Evolutionary conservation across 2,888 invertebrate species (phyloP), one percentile per base, ranked within the genome.

Genomic region (Lypha dubia): DNA sequence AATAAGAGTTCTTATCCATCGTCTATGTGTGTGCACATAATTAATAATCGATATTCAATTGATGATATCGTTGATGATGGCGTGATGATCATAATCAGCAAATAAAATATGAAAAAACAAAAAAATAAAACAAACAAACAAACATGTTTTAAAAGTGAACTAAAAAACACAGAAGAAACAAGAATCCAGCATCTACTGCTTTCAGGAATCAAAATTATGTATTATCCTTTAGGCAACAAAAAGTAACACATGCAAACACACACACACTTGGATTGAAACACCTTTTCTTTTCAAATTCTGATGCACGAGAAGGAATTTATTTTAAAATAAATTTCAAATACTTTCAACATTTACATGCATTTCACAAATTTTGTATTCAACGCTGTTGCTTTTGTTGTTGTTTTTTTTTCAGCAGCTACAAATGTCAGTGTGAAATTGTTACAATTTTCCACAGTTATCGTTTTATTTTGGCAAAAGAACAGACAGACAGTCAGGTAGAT

Each of bases 1-100:
- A 77, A 28, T 49, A 51, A 28, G 22, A 46, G 63, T 56, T 44
- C 53, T 35, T 11, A n/a, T n/a, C n/a, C n/a, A n/a, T n/a, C n/a
- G n/a, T n/a, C n/a, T n/a, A n/a, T 71, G 8, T 41, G 44, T 58
- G 76, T 56, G 62, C 46, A 44, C 32, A 35, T 60, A 74, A 80
- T 80, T 75, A 75, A 81, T 75, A 68, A 74, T 62, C 46, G 51
- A 81, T 75, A 75, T 63, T 70, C 73, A 74, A 83, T 79, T 74
- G 68, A 74, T 74, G 62, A 80, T 60, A 84, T 77, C 62, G 77
- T 71, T 73, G 84, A 80, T 80, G 80, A 84, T 74, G 81, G 81
- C 81, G 73, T 81, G 81, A 81, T 81, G 75, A 75, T 76, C 70
- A 84, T 76, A 73, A 84, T 81, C 81, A 73, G 73, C 44, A 73